Evolutionary conservation across 1,140 invertebrate genomes (phyloP).

Genomic region (Trachelipus rathkii): DNA sequence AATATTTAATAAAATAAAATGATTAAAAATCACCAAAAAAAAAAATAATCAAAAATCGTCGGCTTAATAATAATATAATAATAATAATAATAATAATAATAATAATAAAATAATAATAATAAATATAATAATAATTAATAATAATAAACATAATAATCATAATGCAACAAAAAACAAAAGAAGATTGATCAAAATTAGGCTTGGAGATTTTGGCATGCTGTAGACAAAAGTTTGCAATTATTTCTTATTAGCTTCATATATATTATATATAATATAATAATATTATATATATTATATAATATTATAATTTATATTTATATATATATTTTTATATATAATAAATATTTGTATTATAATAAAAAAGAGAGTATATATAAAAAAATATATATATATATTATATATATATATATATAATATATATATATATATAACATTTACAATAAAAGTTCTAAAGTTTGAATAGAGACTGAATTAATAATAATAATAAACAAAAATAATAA

Average conservation of each 20-base stretch:
- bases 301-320: background rate
- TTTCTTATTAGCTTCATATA: background rate
- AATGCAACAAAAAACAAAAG: background rate
- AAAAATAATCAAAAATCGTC: no score
- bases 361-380: background rate
- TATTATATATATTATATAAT: slow-evolving; percentile 3
- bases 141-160: no score
- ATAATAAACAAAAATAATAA: no score
- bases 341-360: no score
- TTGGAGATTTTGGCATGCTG: background rate
- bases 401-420: no score
- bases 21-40: no score
- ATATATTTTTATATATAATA: background rate
- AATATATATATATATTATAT: slow-evolving; percentile 2
- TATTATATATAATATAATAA: background rate
- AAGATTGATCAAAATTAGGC: slow-evolving; percentile 7
- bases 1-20: no score
- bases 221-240: background rate
- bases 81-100: background rate
- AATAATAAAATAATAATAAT: background rate
- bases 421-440: no score
- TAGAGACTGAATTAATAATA: no score
- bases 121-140: background rate
- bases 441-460: no score
- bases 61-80: background rate